A percentile compares a stretch with the other conserved stretches of the same genome.
These are phyloP conservation scores for Meda fulgida DNA, from an alignment of 2,797 vertebrate species.

Conservation along the genomic window DNA sequence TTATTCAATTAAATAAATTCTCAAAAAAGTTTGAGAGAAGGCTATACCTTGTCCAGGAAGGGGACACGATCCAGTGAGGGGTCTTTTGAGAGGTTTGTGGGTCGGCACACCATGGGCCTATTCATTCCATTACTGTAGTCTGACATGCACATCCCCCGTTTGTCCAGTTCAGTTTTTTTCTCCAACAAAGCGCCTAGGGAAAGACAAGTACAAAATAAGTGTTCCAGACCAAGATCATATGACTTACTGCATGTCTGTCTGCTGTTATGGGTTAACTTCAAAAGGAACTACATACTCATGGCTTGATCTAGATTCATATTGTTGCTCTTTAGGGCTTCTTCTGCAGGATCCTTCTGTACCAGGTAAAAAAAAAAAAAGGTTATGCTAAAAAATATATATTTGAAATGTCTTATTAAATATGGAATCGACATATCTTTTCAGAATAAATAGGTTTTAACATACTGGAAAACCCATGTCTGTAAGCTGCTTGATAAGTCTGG, in stretches of 20 bases:
- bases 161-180: constrained; percentile 99
- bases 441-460: constrained; percentile 30
- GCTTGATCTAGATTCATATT: constrained; percentile 99
- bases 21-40: neutral
- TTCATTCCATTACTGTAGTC: constrained; percentile 95
- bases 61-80: constrained; percentile 90
- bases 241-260: constrained; percentile 1
- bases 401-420: neutral
- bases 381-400: neutral
- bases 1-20: neutral
- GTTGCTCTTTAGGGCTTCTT: constrained; percentile 98
- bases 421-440: neutral
- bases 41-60: constrained; percentile 93
- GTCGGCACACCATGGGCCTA: constrained; percentile 92
- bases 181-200: constrained; percentile 92
- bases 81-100: constrained; percentile 96
- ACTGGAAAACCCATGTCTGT: constrained; percentile 99
- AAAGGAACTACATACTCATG: constrained; percentile 88
- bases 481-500: constrained; percentile 96
- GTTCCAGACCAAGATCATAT: constrained; percentile 4
- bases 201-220: neutral
- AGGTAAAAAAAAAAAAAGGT: neutral
- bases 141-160: constrained; percentile 92
- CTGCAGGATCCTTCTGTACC: constrained; percentile 96
- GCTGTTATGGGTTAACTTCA: neutral